Base-by-base conservation (phyloP, 2,113 vertebrate genomes). In the Periophthalmodon schlosseri region DNA sequence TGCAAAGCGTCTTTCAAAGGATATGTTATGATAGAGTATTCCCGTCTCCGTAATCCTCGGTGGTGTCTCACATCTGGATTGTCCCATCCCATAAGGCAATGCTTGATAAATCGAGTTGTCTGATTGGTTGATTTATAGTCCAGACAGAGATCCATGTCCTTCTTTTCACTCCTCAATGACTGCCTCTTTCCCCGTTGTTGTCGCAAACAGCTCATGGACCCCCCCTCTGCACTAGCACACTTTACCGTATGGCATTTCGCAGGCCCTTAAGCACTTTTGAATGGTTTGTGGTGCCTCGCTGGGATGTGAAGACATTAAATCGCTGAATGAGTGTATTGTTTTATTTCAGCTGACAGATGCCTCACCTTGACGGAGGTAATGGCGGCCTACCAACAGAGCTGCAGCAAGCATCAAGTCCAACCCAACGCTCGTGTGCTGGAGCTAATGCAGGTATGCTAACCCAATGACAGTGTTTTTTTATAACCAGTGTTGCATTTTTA, bases 321-420 rank as follows among this genome's bases (percentile, higher is more conserved):
- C 68, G 7, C 18, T 73, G 65, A 83, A 69, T 82, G 68, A 79
- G 68, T 77, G 66, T 76, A 54, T 75, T 77, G 33, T 79, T 87
- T 65, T 91, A 28, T 91, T 91, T 89, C 73, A 94, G 93, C 36
- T 71, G 86, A 88, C 68, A 82, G 77, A 76, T 82, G 77, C 78
- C 69, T 90, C 73, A 92, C 86, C 82, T 83, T 92, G 86, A 77
- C 80, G 28, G 93, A 93, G 66, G 89, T 94, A 46, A 88, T 80
- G 71, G 61, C 46, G 80, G 91, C 91, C 61, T 94, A 94, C 79
- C 83, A 88, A 76, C 86, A 89, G 85, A 94, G 88, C 85, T 94
- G 94, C 83, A 78, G 76, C 72, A 92, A 89, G 79, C 88, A 93
- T 72, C 80, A 87, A 54, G 92, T 94, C 75, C 84, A 92, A 61